phyloP scores from a whole-genome alignment of 1,140 invertebrate genomes.

The Lordiphosa stackelbergi region DNA sequence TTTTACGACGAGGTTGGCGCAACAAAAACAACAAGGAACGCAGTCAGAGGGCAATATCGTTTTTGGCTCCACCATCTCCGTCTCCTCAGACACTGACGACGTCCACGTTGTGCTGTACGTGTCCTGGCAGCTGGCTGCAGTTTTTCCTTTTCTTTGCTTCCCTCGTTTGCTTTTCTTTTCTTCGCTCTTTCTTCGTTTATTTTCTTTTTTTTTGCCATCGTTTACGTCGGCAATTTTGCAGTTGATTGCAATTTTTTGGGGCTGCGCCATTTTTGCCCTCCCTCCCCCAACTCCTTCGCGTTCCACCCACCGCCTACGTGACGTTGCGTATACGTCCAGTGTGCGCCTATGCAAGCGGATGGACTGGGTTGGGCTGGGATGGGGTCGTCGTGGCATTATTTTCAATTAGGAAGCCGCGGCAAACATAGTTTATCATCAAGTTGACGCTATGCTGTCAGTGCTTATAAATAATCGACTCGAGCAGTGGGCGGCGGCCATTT shows the following conservation, averaged over 20 bases:
- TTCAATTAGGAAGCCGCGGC: conserved; percentile 70
- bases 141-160: conserved; percentile 24
- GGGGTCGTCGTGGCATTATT: conserved; percentile 44
- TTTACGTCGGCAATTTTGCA: conserved; percentile 76
- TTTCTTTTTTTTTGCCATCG: conserved; percentile 50
- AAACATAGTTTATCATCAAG: conserved; percentile 76
- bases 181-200: conserved; percentile 5
- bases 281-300: neutral
- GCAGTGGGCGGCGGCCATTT: conserved; percentile 58
- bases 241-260: conserved; percentile 76
- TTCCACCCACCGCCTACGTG: conserved; percentile 35
- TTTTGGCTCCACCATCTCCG: conserved; percentile 35
- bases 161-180: conserved; percentile 3
- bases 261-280: conserved; percentile 55
- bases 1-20: conserved; percentile 60
- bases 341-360: conserved; percentile 11
- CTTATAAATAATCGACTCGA: conserved; percentile 73
- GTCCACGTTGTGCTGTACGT: conserved; percentile 59
- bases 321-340: conserved; percentile 71
- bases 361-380: neutral
- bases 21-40: conserved; percentile 39
- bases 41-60: conserved; percentile 36
- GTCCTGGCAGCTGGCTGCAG: conserved; percentile 68
- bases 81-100: conserved; percentile 23
- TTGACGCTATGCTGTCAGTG: conserved; percentile 72